These are phyloP conservation scores for Nipponacmea schrenckii DNA, from an alignment of 2,888 invertebrate genomes.

Conservation along the genomic window DNA sequence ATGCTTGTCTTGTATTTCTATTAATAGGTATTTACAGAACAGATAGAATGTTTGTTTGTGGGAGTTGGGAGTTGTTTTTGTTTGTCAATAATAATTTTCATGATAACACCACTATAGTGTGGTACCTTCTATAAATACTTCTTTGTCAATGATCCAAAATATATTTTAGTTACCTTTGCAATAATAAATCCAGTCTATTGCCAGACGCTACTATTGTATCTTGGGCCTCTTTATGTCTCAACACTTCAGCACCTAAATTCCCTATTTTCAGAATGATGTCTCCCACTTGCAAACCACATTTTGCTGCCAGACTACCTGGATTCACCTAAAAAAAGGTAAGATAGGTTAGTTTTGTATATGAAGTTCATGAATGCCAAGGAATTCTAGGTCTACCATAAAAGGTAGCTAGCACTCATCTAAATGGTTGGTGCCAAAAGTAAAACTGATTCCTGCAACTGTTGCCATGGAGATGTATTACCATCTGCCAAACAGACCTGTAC, in stretches of 20 bases:
- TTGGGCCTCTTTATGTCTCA: constrained; percentile 67
- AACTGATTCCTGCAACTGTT: neutral
- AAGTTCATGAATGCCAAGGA: constrained; percentile 15
- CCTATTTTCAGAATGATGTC: constrained; percentile 66
- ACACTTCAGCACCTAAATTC: constrained; percentile 46
- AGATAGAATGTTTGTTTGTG: no score
- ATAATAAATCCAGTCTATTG: constrained; percentile 61
- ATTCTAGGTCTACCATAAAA: constrained; percentile 22
- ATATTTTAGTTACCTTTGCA: constrained; percentile 55
- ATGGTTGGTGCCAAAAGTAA: neutral
- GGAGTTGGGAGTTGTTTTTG: no score
- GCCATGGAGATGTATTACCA: neutral
- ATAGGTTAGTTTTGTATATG: constrained; percentile 16
- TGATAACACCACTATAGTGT: no score
- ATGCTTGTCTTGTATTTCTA: no score
- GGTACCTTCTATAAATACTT: no score
- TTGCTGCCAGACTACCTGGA: constrained; percentile 65
- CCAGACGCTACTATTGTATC: constrained; percentile 61
- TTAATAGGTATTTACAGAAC: no score
- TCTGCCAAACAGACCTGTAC: neutral
- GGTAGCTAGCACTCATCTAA: constrained; percentile 6
- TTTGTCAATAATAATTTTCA: no score
- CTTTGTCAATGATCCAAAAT: no score
- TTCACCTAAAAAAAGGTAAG: constrained; percentile 55
- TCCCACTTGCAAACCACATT: constrained; percentile 65